Evolutionary conservation across 2,113 vertebrate species (phyloP).

Genomic region (Anas platyrhynchos): DNA sequence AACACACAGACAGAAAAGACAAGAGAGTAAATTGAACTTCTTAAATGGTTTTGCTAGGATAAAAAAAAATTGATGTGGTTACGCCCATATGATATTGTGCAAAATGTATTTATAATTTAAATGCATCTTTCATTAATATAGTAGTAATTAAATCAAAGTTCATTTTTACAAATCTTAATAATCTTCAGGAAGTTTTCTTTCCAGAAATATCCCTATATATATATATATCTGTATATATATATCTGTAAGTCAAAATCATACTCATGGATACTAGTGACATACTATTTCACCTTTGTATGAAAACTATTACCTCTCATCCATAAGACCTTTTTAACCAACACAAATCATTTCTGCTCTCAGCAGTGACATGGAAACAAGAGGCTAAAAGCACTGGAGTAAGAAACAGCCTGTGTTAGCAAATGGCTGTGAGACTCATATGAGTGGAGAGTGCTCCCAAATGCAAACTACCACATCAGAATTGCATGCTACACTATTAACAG

Average conservation of each 20-base stretch:
- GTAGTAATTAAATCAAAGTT: background rate
- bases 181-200: background rate
- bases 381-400: constrained; percentile 32
- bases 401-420: background rate
- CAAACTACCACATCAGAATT: rapidly evolving
- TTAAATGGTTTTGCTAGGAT: background rate
- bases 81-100: background rate
- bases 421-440: rapidly evolving
- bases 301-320: background rate
- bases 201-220: background rate
- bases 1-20: background rate
- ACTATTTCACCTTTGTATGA: background rate
- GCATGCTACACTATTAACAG: background rate
- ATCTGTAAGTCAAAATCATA: background rate
- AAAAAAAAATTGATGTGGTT: background rate
- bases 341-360: background rate
- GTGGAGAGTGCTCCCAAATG: background rate
- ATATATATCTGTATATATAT: background rate
- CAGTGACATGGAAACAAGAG: constrained; percentile 11
- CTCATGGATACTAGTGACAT: background rate
- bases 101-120: background rate
- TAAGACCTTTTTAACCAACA: background rate
- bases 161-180: background rate
- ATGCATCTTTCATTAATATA: background rate
- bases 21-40: background rate